Percentiles rank a stretch among this genome's conserved stretches.
Conservation (phyloP, 2,888 invertebrate species). For the Rhaphigaster nebulosa region DNA sequence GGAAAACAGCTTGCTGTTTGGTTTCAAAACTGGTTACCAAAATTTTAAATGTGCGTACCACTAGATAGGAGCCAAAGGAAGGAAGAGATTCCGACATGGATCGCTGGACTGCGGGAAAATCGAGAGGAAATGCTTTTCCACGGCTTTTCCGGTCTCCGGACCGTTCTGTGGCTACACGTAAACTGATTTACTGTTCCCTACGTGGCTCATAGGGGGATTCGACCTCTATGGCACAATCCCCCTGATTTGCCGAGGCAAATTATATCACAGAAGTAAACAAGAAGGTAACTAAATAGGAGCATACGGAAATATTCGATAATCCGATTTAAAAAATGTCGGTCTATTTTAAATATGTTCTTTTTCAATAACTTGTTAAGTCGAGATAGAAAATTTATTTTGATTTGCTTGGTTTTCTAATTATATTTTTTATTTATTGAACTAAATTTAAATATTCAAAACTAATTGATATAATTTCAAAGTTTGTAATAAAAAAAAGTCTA, state of each 20-base stretch:
- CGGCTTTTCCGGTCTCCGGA: neutral
- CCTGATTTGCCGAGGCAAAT: neutral
- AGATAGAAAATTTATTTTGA: too few relatives aligned
- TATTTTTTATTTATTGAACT: too few relatives aligned
- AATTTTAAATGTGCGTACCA: neutral
- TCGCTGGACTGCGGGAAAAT: conserved; percentile 6
- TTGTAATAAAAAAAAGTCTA: too few relatives aligned
- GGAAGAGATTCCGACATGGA: conserved; percentile 19
- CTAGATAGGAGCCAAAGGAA: neutral
- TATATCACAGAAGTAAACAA: neutral
- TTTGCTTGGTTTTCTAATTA: too few relatives aligned
- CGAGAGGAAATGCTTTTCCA: conserved; percentile 37
- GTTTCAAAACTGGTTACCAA: neutral
- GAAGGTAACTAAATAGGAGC: neutral
- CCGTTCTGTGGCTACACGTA: conserved; percentile 16
- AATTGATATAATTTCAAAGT: too few relatives aligned
- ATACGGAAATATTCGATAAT: neutral
- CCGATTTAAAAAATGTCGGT: too few relatives aligned
- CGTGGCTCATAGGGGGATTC: neutral
- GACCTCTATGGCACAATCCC: neutral
- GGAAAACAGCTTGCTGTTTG: too few relatives aligned
- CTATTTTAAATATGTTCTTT: too few relatives aligned
- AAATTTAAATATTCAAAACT: too few relatives aligned
- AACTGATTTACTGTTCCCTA: conserved; percentile 16
- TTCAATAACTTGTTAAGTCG: too few relatives aligned